phyloP scores from a whole-genome alignment of 2,113 vertebrate genomes.

The Cottus gobio region DNA sequence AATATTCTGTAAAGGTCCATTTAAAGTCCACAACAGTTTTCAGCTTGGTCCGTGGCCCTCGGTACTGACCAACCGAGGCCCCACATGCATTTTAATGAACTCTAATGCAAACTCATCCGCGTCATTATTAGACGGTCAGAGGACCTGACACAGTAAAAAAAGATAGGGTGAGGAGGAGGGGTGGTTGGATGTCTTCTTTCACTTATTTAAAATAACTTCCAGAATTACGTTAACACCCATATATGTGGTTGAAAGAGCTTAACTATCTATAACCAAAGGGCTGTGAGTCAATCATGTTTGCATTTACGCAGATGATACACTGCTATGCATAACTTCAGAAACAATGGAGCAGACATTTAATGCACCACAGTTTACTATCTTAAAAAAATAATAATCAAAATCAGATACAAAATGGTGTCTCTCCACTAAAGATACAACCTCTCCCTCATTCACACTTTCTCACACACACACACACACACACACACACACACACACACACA shows the following conservation, averaged over 20 bases:
- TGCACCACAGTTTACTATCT: neutral
- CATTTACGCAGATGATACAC: neutral
- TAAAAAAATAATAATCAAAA: too few relatives aligned
- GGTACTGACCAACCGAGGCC: neutral
- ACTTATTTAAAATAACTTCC: neutral
- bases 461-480: neutral
- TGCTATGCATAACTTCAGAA: neutral
- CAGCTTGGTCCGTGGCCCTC: too few relatives aligned
- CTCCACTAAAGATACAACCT: neutral
- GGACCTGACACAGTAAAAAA: neutral
- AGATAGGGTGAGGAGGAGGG: neutral
- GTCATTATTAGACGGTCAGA: too few relatives aligned
- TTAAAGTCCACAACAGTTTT: too few relatives aligned
- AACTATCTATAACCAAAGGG: too few relatives aligned
- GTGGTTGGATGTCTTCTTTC: neutral
- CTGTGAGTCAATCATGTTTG: neutral
- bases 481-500: constrained; percentile 1
- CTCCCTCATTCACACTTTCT: neutral
- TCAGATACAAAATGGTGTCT: neutral
- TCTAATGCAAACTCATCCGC: neutral
- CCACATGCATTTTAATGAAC: neutral
- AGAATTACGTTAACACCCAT: too few relatives aligned
- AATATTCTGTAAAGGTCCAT: too few relatives aligned
- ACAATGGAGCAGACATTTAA: neutral
- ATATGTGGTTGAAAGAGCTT: too few relatives aligned